Evolutionary conservation across 2,113 vertebrate species (phyloP), one percentile per base, ranked within the genome.

Genomic region (Tragelaphus strepsiceros): DNA sequence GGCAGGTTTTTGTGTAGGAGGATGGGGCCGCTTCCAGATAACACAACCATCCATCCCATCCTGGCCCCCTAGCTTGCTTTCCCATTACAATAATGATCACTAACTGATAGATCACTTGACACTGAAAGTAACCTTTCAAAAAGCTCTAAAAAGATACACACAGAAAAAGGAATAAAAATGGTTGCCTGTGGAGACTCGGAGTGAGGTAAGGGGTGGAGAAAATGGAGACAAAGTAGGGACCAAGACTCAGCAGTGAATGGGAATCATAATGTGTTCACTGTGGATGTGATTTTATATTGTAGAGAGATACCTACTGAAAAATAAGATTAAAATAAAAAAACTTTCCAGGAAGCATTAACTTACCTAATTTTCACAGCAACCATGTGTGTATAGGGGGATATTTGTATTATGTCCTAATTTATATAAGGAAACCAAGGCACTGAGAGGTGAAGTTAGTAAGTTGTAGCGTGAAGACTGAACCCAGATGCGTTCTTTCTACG

Each of bases 101-200:
- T 77, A 7, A 30, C 26, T 61, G 28, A 30, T 49, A 28, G 13
- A 80, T 30, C 28, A 26, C 43, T 80, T 90, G 64, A 61, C 54
- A 71, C 46, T 94, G 59, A 58, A 84, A 91, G 59, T 26, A 89
- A 56, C 59, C 64, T 94, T 96, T 89, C 64, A 81, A 49, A 67
- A 94, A 30, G 78, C 30, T 7, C 67, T 67, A 78, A 21, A 51
- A 35, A 81, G 53, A 74, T 85, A 81, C 56, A 94, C 49, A 67
- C n/a, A 24, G 32, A 80, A 56, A 67, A 92, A 53, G 77, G 82
- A 95, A 32, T 71, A 58, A 35, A 93, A 51, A 62, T 64, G 83
- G 46, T 93, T 74, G 84, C 77, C 86, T 30, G 24, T 32, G 21
- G 64, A 81, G 90, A 49, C 82, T 53, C 56, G 32, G 26, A 46